phyloP scores from a whole-genome alignment of 2,113 vertebrate species.

The Psammodynastes pulverulentus region DNA sequence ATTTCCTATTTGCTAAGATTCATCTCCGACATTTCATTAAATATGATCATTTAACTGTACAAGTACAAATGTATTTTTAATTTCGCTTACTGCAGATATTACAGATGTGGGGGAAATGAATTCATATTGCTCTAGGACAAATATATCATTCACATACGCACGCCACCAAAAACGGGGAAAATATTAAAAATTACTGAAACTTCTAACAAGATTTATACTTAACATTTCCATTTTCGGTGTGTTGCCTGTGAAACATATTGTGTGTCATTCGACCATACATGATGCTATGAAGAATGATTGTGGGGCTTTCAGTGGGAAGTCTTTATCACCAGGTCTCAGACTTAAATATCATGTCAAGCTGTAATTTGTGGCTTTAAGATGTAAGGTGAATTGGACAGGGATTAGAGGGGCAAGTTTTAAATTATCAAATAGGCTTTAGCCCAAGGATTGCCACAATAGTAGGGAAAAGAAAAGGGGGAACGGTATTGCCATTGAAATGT shows the following conservation, averaged over 20 bases:
- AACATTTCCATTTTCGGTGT: constrained; percentile 75
- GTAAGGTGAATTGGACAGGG: constrained; percentile 18
- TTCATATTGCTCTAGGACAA: constrained; percentile 81
- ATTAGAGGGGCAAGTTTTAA: constrained; percentile 21
- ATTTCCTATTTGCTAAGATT: constrained; percentile 84
- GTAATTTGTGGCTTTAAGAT: constrained; percentile 21
- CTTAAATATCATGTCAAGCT: constrained; percentile 34
- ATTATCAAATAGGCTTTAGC: constrained; percentile 19
- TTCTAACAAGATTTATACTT: constrained; percentile 81
- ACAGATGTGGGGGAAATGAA: constrained; percentile 81
- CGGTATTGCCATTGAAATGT: constrained; percentile 1
- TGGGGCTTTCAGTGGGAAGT: constrained; percentile 42
- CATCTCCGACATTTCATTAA: constrained; percentile 87
- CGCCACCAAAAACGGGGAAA: constrained; percentile 72
- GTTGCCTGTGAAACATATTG: constrained; percentile 66
- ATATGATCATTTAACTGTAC: constrained; percentile 88
- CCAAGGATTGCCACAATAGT: constrained; percentile 18
- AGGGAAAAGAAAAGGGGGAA: neutral
- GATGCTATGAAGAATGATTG: constrained; percentile 63
- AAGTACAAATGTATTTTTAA: constrained; percentile 88
- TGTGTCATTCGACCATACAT: constrained; percentile 60
- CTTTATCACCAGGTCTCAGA: constrained; percentile 43
- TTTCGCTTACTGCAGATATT: constrained; percentile 84
- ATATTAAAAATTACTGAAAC: constrained; percentile 85
- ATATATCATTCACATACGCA: constrained; percentile 78